phyloP scores from a whole-genome alignment of 2,113 vertebrate genomes.

The Glaucomys volans region DNA sequence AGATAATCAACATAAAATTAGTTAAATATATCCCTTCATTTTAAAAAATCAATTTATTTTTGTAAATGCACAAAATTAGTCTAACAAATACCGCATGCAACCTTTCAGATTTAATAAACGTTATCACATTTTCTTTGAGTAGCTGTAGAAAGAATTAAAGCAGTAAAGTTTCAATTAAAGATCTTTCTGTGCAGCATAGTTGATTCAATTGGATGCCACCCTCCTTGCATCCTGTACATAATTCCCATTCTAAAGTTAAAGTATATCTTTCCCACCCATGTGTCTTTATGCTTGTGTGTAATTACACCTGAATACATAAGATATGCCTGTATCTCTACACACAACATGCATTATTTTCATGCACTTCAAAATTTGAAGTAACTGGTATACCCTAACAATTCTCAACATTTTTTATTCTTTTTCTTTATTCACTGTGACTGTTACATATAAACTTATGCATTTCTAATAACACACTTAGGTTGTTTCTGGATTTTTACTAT shows the following conservation, averaged over 20 bases:
- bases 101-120: background rate
- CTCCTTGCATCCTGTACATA: background rate
- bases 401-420: background rate
- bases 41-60: conserved; percentile 10
- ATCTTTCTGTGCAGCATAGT: background rate
- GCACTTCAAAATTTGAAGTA: conserved; percentile 8
- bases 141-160: background rate
- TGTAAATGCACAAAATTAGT: conserved; percentile 17
- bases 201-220: background rate
- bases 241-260: background rate
- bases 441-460: background rate
- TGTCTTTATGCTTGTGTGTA: background rate
- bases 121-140: conserved; percentile 1
- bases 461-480: conserved; percentile 35
- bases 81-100: background rate
- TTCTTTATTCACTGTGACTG: conserved; percentile 9
- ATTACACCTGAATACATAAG: background rate
- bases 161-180: background rate
- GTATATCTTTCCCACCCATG: background rate
- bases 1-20: background rate
- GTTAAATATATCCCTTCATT: background rate
- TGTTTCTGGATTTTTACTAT: background rate
- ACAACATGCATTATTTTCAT: background rate
- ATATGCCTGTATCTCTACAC: background rate
- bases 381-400: background rate